Conservation (phyloP, 2,113 vertebrate genomes). For the Melanerpes aurifrons region DNA sequence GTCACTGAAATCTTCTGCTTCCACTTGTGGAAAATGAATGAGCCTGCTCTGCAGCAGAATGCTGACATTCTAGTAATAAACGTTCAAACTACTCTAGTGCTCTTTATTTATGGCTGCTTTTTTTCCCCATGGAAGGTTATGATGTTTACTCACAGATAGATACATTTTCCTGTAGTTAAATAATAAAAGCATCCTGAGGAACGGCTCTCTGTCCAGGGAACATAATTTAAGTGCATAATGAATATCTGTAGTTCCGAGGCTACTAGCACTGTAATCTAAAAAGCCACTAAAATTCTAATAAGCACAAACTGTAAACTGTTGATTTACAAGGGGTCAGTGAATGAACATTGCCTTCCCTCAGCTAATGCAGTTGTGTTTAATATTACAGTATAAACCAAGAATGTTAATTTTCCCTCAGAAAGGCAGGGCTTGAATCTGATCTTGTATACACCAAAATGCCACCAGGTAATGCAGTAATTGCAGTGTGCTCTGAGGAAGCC, state of each 20-base stretch:
- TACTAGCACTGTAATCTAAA: conserved; percentile 46
- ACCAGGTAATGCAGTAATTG: neutral
- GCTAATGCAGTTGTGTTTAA: conserved; percentile 45
- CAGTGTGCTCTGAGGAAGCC: neutral
- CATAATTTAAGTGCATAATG: conserved; percentile 63
- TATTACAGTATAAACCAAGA: conserved; percentile 32
- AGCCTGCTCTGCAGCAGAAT: neutral
- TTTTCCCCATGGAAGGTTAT: conserved; percentile 20
- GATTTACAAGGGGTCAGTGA: too few relatives aligned
- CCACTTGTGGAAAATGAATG: conserved; percentile 60
- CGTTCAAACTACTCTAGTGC: neutral
- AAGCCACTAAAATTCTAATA: conserved; percentile 61
- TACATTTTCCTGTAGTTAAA: conserved; percentile 64
- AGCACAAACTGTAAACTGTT: conserved; percentile 46
- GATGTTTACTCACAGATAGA: conserved; percentile 55
- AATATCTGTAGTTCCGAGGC: conserved; percentile 59
- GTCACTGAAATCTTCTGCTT: conserved; percentile 66
- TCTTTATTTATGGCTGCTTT: conserved; percentile 63
- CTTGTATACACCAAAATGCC: neutral
- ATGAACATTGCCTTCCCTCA: conserved; percentile 49
- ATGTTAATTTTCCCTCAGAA: conserved; percentile 60
- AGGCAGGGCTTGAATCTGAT: neutral
- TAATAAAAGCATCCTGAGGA: conserved; percentile 67
- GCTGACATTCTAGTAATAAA: conserved; percentile 37
- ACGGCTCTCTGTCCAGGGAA: conserved; percentile 22